Base-by-base conservation (phyloP, 2,113 vertebrate genomes). In the Elephas maximus region DNA sequence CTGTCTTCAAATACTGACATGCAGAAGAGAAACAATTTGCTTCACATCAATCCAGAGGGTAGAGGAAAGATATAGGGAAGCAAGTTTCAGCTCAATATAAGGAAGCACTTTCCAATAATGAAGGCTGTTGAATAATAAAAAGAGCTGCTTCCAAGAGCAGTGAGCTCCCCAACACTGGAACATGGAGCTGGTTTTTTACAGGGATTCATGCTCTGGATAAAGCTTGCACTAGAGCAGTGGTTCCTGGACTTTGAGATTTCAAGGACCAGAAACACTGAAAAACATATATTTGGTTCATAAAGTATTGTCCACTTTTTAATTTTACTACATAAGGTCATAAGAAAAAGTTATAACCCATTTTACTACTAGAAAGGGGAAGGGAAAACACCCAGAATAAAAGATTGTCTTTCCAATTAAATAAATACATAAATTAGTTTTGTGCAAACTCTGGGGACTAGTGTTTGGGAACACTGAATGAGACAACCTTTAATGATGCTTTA, bases 371-470 rank as follows among this genome's bases (percentile, higher is more conserved):
- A 67, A 51, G 12, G 33, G 28, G 17, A 9, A 41, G 11, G 6
- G 60, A 2, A 62, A 76, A 78, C 45, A 41, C 30, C 53, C 5
- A 79, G 30, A 85, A 95, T 83, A 96, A 93, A 94, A 93, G 2
- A 60, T 4, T 90, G 28, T 44, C 83, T 80, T 92, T 94, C 73
- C 37, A 93, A 89, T 88, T 93, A 76, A 81, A 86, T 67, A 85
- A 20, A 85, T 45, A 45, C 2, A 74, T 37, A 20, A 74, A 37
- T 73, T 48, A 62, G 62, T 51, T 44, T 48, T 78, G 21, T 53
- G 28, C 96, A 86, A 94, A 88, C 41, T 69, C 26, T 79, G 41
- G n/a, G 33, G 26, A 91, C 14, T 18, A 65, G 44, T 28, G 18
- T 74, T 41, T 82, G 44, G 5, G 67, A 80, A 62, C 88, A 91